These are phyloP conservation scores for Eulimnadia texana DNA, from an alignment of 1,140 invertebrate species.

Conservation along the genomic window DNA sequence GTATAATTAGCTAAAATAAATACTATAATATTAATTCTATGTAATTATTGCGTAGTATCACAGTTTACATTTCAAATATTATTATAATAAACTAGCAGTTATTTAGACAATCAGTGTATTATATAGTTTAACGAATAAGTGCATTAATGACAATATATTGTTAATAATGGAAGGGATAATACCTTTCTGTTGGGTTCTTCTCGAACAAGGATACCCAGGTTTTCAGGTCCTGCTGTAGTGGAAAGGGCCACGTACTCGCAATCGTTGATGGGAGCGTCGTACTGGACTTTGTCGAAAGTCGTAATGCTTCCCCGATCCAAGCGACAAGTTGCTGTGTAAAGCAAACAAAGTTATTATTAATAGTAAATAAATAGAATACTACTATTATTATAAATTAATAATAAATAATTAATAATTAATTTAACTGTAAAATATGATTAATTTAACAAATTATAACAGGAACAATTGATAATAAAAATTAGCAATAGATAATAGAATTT, in stretches of 20 bases:
- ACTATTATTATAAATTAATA: neutral
- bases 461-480: too few relatives aligned
- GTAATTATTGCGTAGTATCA: neutral
- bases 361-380: neutral
- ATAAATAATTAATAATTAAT: too few relatives aligned
- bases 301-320: slow-evolving; percentile 9
- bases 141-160: neutral
- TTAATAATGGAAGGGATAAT: neutral
- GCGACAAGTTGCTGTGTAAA: slow-evolving; percentile 11
- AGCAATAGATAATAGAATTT: too few relatives aligned
- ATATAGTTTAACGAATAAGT: too few relatives aligned
- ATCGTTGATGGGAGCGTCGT: slow-evolving; percentile 8
- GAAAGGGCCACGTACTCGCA: slow-evolving; percentile 11
- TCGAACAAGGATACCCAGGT: slow-evolving; percentile 8
- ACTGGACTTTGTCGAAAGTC: slow-evolving; percentile 14
- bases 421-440: too few relatives aligned
- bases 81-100: slow-evolving; percentile 1
- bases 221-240: slow-evolving; percentile 1
- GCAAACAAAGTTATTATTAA: neutral
- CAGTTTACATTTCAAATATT: too few relatives aligned
- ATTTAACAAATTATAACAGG: too few relatives aligned
- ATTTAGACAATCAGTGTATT: too few relatives aligned
- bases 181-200: slow-evolving; percentile 3
- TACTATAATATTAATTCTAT: neutral
- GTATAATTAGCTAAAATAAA: too few relatives aligned